Evolutionary conservation across 2,113 vertebrate species (phyloP), one percentile per base, ranked within the genome.

Genomic region (Labrus mixtus): DNA sequence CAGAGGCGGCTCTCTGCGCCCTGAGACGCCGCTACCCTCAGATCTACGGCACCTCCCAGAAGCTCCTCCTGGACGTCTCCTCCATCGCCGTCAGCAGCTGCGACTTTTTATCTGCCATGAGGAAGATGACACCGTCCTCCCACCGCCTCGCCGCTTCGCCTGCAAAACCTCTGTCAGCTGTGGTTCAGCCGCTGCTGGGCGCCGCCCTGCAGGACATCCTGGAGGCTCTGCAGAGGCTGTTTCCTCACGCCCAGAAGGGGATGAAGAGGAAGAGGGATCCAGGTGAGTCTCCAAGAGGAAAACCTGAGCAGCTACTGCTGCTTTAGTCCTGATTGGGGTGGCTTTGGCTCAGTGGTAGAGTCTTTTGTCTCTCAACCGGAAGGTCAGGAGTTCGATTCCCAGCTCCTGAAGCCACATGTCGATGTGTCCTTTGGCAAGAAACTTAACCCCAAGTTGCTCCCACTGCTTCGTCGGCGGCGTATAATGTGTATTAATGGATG

Each of bases 1-100:
- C 95, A 0, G 97, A 98, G 92, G 96, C 96, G 6, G 96, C 94
- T 1, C 88, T 98, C 33, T 97, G 96, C 11, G 96, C 96, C 59
- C 82, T 98, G 33, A 95, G 96, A 0, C 95, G 96, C 9, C 94
- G 94, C 46, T 98, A 98, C 68, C 97, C 97, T 6, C 97, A 98
- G 91, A 97, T 98, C 77, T 98, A 98, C 65, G 57, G 86, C 4
- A 95, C 95, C 17, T 95, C 91, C 0, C 89, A 95, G 87, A 98
- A 97, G 68, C 93, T 98, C 10, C 93, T 95, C 59, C 76, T 98
- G 61, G 96, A 98, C 58, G 68, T 96, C 0, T 48, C 93, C 65
- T 95, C 96, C 6, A 94, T 98, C 79, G 91, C 90, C 22, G 94
- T 98, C 54, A 92, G 90, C 56, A 93, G 94, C 20, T 90, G 94